These are phyloP conservation scores for Chinchilla lanigera DNA, from an alignment of 2,113 vertebrate species.

Conservation along the genomic window DNA sequence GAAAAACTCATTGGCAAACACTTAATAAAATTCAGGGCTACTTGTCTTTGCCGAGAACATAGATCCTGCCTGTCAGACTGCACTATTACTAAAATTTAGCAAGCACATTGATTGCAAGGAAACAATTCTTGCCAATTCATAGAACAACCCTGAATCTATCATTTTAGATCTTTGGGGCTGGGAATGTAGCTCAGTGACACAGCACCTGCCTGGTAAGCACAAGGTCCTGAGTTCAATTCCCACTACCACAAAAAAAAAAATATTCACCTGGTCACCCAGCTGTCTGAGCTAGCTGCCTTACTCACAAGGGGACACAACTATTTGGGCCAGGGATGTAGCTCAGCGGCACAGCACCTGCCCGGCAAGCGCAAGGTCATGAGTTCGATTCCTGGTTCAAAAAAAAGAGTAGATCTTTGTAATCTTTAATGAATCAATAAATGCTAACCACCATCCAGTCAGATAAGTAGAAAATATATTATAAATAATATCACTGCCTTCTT, in stretches of 20 bases:
- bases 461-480: not conserved
- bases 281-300: too few relatives aligned
- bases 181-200: too few relatives aligned
- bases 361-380: too few relatives aligned
- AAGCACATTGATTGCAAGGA: conserved; percentile 56
- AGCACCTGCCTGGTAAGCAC: too few relatives aligned
- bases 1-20: not conserved
- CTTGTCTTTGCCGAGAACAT: conserved; percentile 65
- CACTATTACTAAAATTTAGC: conserved; percentile 48
- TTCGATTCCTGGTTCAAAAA: too few relatives aligned
- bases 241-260: too few relatives aligned
- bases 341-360: too few relatives aligned
- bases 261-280: too few relatives aligned
- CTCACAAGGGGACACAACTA: too few relatives aligned
- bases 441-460: not conserved
- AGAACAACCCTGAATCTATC: not conserved
- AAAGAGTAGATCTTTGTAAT: not conserved
- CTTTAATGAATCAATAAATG: conserved; percentile 1
- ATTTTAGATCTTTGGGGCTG: conserved; percentile 24
- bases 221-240: too few relatives aligned
- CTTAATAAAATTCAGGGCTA: not conserved
- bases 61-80: conserved; percentile 10
- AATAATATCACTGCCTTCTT: not conserved
- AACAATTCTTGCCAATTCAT: conserved; percentile 52
- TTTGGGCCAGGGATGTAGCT: too few relatives aligned